These are phyloP conservation scores for Leucania comma DNA, from an alignment of 2,888 invertebrate species.

Conservation along the genomic window DNA sequence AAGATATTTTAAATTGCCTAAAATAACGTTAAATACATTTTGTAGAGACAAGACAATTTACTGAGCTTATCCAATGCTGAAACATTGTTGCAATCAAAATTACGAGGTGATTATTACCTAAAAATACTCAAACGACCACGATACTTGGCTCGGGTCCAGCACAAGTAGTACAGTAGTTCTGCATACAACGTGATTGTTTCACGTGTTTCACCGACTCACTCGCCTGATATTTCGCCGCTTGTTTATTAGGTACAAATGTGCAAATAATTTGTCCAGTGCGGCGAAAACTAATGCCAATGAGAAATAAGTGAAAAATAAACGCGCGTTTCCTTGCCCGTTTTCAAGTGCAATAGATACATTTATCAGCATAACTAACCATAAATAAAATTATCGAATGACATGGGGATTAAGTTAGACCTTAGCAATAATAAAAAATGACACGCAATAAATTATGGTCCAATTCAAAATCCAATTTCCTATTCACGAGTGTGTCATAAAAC, in stretches of 20 bases:
- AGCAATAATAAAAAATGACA: conserved; percentile 43
- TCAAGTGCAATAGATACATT: neutral
- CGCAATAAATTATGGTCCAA: conserved; percentile 45
- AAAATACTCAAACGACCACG: conserved; percentile 76
- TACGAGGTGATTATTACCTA: conserved; percentile 77
- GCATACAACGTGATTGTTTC: conserved; percentile 55
- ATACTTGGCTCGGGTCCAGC: conserved; percentile 75
- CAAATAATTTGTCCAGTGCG: conserved; percentile 33
- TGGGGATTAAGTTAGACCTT: conserved; percentile 43
- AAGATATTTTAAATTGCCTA: conserved; percentile 11
- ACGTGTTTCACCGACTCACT: conserved; percentile 43
- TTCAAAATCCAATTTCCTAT: conserved; percentile 43
- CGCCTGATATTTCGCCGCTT: conserved; percentile 25
- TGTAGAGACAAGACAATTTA: conserved; percentile 46
- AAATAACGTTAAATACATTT: conserved; percentile 37
- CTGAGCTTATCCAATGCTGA: conserved; percentile 38
- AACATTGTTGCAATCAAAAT: conserved; percentile 73
- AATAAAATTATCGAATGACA: conserved; percentile 16
- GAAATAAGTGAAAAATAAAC: conserved; percentile 16
- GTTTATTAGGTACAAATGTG: conserved; percentile 34
- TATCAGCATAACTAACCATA: conserved; percentile 7
- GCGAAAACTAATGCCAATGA: conserved; percentile 6
- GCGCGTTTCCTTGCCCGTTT: neutral
- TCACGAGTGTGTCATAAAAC: conserved; percentile 48
- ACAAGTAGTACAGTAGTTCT: conserved; percentile 62